Base-by-base conservation (phyloP, 2,888 invertebrate species). In the Agrotis segetum region DNA sequence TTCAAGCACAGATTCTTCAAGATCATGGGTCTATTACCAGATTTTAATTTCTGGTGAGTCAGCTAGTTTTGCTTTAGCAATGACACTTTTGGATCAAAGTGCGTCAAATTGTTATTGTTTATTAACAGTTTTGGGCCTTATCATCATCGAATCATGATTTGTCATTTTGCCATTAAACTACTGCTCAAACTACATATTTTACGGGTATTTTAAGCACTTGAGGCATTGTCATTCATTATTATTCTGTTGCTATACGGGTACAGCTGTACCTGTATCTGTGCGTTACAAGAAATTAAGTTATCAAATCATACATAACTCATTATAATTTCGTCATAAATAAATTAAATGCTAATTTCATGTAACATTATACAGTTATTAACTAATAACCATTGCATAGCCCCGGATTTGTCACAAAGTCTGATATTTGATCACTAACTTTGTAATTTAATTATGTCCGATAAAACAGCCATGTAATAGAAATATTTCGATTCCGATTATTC, bases 341-440 rank as follows among this genome's bases (percentile, higher is more conserved):
- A 61, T 40, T 19, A 16, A 29, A 72, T 72, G 24, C n/a, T 71
- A 67, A 67, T 77, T 60, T 17, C n/a, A 55, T 52, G 44, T 46
- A 63, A 71, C 46, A 60, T 19, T 63, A 59, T 67, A 66, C 77
- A 40, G 66, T 70, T 65, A 62, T 49, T 24, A 50, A 53, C 44
- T 55, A 50, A 9, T 52, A 67, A 67, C 60, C 50, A 46, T 44
- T 67, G 44, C 46, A 46, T 44, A 71, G 44, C 46, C 9, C 13
- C 34, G 49, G 24, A 74, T 60, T 67, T 67, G 34, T 66, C 24
- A 61, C 47, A 52, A 66, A 46, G 46, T 16, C 46, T 21, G 56
- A 67, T 75, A 68, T 76, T 71, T 82, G 44, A 74, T 71, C 19
- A 19, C 67, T 68, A 34, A 64, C 59, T 80, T 71, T 73, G 65